Base-by-base conservation (phyloP, 2,797 vertebrate genomes). In the Triplophysa yarkandensis region DNA sequence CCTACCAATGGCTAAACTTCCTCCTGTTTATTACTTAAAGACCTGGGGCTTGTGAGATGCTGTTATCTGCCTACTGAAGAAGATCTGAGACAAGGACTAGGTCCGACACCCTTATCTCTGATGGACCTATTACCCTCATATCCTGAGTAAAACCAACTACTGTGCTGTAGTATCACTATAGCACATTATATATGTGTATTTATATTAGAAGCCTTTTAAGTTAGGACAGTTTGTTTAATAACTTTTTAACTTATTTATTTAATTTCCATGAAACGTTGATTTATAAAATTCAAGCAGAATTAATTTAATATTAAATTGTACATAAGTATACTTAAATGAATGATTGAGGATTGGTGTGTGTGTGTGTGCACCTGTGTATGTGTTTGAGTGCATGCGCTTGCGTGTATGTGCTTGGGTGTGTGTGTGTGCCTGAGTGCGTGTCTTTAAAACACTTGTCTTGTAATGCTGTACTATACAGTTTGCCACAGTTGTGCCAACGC, bases 91-190 rank as follows among this genome's bases (percentile, higher is more conserved):
- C 46, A 63, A 78, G 61, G 30, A 30, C 16, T 39, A 43, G 41
- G 41, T 68, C 63, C 80, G 75, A 74, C 68, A 58, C 16, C 36
- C 63, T 80, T 79, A 79, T 82, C 79, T 82, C 19, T 74, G 66
- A 63, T 65, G 68, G 63, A 65, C 60, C 58, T 60, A 50, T 77
- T 68, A 71, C 66, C 17, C 48, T 46, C 17, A 55, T 64, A 46
- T 71, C 36, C 30, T 27, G 30, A 27, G 25, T 63, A 7, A 79
- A 73, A 71, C 36, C 21, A 71, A 39, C 58, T 39, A 16, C n/a
- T 58, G 41, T 6, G 21, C 4, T 70, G 19, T 3, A 44, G 41
- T 39, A 27, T 28, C 55, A 4, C n/a, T 50, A 58, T 27, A 19
- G 27, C 13, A 68, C 23, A 46, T 19, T 16, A 10, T 52, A 4